Conservation (phyloP, 2,797 vertebrate genomes). For the Centroberyx gerrardi region DNA sequence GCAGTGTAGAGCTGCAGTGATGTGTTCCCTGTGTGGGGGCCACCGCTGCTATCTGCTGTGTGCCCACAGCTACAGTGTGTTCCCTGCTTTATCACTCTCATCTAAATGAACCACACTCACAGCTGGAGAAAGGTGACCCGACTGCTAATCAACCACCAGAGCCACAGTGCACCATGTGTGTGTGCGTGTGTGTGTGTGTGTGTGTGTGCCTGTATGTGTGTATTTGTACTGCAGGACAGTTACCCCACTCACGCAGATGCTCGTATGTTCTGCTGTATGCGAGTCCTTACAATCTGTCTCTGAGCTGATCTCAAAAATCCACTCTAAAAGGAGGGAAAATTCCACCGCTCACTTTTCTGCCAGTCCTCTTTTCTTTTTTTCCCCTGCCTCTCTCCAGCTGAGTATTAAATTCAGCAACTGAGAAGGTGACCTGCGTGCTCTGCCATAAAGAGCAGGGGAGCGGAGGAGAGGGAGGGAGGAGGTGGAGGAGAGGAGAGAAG, state of each 20-base stretch:
- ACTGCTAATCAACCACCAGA: conserved; percentile 78
- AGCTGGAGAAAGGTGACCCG: conserved; percentile 84
- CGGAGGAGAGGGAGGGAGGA: conserved; percentile 52
- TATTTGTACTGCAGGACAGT: conserved; percentile 49
- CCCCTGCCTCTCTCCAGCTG: conserved; percentile 75
- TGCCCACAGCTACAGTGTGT: conserved; percentile 76
- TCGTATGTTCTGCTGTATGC: conserved; percentile 49
- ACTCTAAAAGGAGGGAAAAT: conserved; percentile 74
- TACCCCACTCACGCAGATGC: conserved; percentile 63
- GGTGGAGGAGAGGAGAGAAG: conserved; percentile 30
- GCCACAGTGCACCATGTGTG: conserved; percentile 32
- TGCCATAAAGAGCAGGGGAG: conserved; percentile 84
- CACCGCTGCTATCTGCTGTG: conserved; percentile 69
- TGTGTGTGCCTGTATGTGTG: conserved; percentile 19
- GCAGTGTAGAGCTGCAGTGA: conserved; percentile 47
- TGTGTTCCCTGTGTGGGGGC: conserved; percentile 56
- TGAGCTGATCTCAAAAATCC: conserved; percentile 75
- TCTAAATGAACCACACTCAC: conserved; percentile 81
- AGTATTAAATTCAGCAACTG: conserved; percentile 88
- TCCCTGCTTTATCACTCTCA: conserved; percentile 80
- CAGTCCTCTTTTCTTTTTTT: conserved; percentile 63
- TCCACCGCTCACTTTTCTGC: conserved; percentile 73
- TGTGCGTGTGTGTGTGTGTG: background rate
- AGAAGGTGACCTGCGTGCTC: conserved; percentile 89
- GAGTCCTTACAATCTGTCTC: conserved; percentile 65